Evolutionary conservation across 2,888 invertebrate genomes (phyloP).

Genomic region (Hydraecia micacea): DNA sequence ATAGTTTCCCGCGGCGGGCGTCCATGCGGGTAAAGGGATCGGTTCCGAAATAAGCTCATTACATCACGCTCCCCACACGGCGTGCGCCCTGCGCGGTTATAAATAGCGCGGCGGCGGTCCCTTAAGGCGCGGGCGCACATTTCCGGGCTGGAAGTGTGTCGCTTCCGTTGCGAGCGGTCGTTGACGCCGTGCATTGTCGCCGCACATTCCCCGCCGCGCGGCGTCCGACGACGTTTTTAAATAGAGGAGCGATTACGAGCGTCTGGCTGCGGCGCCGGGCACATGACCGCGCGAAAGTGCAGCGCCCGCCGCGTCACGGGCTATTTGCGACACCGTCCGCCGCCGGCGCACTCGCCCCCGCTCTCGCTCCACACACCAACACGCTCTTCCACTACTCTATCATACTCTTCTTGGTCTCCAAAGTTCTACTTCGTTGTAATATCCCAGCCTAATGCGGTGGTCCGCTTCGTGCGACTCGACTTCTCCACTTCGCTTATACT

Average conservation of each 20-base stretch:
- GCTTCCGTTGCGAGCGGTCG: conserved; percentile 89
- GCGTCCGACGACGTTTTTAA: conserved; percentile 88
- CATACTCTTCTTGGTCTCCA: not conserved
- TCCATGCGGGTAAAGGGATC: conserved; percentile 71
- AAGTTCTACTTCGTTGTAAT: not conserved
- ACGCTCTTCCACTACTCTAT: conserved; percentile 12
- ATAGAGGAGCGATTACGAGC: conserved; percentile 89
- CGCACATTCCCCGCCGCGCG: conserved; percentile 86
- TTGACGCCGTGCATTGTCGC: conserved; percentile 88
- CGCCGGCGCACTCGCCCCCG: conserved; percentile 52
- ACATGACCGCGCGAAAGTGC: conserved; percentile 89
- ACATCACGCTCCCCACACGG: conserved; percentile 79
- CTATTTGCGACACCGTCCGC: conserved; percentile 84
- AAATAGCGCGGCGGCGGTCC: conserved; percentile 85
- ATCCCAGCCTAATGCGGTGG: not conserved
- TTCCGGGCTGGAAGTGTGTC: conserved; percentile 90
- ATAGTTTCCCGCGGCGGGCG: conserved; percentile 50
- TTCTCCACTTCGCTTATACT: not conserved
- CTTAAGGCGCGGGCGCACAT: conserved; percentile 88
- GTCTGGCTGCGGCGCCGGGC: conserved; percentile 88
- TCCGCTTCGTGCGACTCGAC: not conserved
- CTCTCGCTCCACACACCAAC: conserved; percentile 57
- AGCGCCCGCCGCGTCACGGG: conserved; percentile 89
- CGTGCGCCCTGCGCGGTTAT: conserved; percentile 82
- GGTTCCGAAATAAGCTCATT: conserved; percentile 80